Evolutionary conservation across 2,797 vertebrate species (phyloP).

Genomic region (Dallia pectoralis): DNA sequence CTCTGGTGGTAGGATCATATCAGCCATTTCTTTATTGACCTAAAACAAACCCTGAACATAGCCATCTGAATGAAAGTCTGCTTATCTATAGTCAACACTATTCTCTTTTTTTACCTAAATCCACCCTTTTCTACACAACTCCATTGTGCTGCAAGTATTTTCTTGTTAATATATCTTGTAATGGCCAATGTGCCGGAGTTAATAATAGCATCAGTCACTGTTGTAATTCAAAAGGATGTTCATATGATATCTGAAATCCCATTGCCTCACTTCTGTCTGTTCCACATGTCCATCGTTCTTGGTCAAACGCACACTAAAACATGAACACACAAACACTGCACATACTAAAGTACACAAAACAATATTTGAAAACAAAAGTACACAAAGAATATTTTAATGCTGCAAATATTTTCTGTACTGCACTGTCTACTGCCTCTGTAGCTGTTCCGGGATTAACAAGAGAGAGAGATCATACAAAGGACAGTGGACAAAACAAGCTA

Average conservation of each 20-base stretch:
- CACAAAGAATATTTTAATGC: background rate
- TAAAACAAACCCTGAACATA: background rate
- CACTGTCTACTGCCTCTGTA: background rate
- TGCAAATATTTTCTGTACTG: background rate
- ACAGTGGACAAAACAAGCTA: background rate
- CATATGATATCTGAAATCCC: conserved; percentile 14
- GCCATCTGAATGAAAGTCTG: background rate
- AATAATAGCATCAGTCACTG: background rate
- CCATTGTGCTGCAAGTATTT: background rate
- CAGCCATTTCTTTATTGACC: background rate
- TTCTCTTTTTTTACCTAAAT: background rate
- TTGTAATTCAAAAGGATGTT: background rate
- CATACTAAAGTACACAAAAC: background rate
- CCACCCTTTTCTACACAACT: background rate
- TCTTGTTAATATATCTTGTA: background rate
- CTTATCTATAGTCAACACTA: background rate
- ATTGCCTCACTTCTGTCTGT: conserved; percentile 11
- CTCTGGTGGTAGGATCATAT: background rate
- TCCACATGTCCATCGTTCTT: conserved; percentile 4
- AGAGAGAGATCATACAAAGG: conserved; percentile 5
- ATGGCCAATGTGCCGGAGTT: conserved; percentile 5
- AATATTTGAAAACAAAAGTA: background rate
- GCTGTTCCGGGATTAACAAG: conserved; percentile 6
- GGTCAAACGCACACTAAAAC: conserved; percentile 4
- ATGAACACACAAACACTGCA: background rate